These are phyloP conservation scores for Alcedo atthis DNA, from an alignment of 2,797 vertebrate genomes.

Conservation along the genomic window DNA sequence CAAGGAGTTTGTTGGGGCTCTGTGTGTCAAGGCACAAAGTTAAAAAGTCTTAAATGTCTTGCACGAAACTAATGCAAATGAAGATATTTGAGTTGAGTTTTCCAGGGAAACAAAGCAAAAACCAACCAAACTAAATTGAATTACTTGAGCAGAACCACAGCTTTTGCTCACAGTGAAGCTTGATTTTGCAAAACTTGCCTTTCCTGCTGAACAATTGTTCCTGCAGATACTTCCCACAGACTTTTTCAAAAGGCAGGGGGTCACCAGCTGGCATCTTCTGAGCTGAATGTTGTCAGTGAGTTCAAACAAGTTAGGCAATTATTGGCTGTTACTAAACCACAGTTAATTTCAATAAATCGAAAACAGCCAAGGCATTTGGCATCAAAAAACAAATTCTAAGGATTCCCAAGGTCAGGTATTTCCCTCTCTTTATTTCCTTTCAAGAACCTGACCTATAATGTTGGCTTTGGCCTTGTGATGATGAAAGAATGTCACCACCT, in stretches of 20 bases:
- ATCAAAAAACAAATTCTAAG: neutral
- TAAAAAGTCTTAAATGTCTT: slow-evolving; percentile 37
- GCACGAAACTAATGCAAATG: neutral
- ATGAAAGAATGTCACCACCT: slow-evolving; percentile 46
- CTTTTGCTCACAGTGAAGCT: slow-evolving; percentile 7
- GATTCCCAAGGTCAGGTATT: neutral
- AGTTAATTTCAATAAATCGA: neutral
- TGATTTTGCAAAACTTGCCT: slow-evolving; percentile 27
- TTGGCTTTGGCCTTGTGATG: slow-evolving; percentile 59
- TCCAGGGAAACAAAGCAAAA: neutral
- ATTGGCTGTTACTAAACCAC: neutral
- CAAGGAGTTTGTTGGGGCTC: neutral
- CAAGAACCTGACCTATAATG: slow-evolving; percentile 36
- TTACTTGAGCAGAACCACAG: slow-evolving; percentile 30
- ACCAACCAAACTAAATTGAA: neutral
- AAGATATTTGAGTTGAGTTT: neutral
- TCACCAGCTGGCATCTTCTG: slow-evolving; percentile 39
- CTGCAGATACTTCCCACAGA: slow-evolving; percentile 27
- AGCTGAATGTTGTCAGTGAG: neutral
- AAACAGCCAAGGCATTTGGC: neutral
- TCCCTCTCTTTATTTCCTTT: neutral
- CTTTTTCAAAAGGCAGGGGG: neutral
- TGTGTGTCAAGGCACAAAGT: neutral
- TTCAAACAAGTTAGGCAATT: slow-evolving; percentile 38
- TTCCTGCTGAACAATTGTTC: slow-evolving; percentile 43